Percentiles rank a stretch among this genome's conserved stretches.
Evolutionary conservation across 2,888 invertebrate species (phyloP).

Genomic region (Schizotus pectinicornis): DNA sequence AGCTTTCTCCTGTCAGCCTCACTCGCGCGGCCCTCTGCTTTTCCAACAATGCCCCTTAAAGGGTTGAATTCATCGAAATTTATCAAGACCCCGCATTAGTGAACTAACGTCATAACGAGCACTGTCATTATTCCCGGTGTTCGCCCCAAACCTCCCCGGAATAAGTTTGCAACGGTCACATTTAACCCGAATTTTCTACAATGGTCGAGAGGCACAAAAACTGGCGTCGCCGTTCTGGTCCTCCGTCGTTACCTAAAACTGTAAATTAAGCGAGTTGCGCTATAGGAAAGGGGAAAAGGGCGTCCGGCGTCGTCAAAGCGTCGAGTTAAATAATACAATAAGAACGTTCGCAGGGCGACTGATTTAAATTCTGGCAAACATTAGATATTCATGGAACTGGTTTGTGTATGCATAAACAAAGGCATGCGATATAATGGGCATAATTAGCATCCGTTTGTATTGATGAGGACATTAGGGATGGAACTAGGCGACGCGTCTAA

Average conservation of each 20-base stretch:
- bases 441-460: constrained; percentile 36
- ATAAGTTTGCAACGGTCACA: too few species aligned
- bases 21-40: too few species aligned
- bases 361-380: constrained; percentile 41
- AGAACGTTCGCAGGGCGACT: constrained; percentile 20
- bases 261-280: constrained; percentile 9
- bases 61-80: too few species aligned
- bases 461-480: constrained; percentile 29
- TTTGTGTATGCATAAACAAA: constrained; percentile 43
- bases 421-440: constrained; percentile 34
- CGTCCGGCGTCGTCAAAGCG: constrained; percentile 1
- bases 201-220: too few species aligned
- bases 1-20: too few species aligned
- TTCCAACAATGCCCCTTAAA: too few species aligned
- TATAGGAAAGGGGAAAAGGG: neutral
- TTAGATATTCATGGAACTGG: constrained; percentile 44
- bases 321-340: constrained; percentile 34
- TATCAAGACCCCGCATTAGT: too few species aligned
- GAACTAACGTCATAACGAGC: too few species aligned
- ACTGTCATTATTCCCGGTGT: too few species aligned
- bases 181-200: too few species aligned
- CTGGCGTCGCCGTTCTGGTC: too few species aligned
- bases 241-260: constrained; percentile 1
- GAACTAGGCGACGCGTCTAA: constrained; percentile 17
- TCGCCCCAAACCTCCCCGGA: too few species aligned